Conservation (phyloP, 2,888 invertebrate species). For the Lottia scabra region DNA sequence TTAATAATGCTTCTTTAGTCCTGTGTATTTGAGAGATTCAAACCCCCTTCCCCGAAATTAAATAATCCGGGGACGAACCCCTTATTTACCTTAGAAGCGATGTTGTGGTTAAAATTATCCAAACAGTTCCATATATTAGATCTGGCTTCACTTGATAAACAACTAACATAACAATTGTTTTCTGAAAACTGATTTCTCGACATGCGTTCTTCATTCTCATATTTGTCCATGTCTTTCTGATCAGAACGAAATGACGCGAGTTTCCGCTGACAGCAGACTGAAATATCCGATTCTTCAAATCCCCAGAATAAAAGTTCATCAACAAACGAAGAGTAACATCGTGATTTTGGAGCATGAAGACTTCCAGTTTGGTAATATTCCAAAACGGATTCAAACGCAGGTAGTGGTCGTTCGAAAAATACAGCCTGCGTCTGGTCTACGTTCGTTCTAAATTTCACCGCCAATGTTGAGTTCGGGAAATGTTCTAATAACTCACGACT, state of each 20-base stretch:
- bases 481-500: neutral
- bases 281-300: neutral
- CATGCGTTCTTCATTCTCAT: neutral
- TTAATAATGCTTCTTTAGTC: no score
- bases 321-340: neutral
- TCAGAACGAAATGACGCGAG: neutral
- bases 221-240: neutral
- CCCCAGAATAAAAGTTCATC: neutral
- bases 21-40: no score
- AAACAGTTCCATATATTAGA: neutral
- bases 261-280: neutral
- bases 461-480: conserved; percentile 3
- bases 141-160: neutral
- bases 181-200: neutral
- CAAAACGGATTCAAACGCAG: conserved; percentile 5
- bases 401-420: conserved; percentile 2
- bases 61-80: no score
- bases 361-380: conserved; percentile 10
- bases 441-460: neutral
- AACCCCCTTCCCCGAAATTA: no score
- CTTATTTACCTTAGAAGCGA: neutral
- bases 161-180: neutral
- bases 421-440: neutral
- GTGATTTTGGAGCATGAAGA: conserved; percentile 7
- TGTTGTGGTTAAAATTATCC: neutral